Percentiles rank a stretch among this genome's conserved stretches.
Conservation (phyloP, 1,140 invertebrate species). For the Drosophila novamexicana region DNA sequence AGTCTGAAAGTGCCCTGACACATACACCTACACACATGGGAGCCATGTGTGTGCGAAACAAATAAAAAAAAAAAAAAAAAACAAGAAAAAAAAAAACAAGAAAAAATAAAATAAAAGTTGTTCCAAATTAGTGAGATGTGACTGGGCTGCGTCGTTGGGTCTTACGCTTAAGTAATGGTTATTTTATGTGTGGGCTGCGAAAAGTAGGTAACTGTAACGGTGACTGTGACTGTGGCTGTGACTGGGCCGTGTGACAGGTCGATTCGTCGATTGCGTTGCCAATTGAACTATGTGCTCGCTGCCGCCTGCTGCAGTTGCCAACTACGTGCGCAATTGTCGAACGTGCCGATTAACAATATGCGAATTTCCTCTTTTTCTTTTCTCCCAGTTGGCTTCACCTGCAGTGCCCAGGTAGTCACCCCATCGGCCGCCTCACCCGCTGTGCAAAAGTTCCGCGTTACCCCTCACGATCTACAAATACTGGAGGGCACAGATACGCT, state of each 20-base stretch:
- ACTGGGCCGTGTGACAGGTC: conserved; percentile 55
- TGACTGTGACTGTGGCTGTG: not conserved
- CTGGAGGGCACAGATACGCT: conserved; percentile 92
- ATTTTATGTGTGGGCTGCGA: conserved; percentile 78
- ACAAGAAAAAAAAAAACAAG: conserved; percentile 9
- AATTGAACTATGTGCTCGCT: conserved; percentile 65
- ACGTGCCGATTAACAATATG: conserved; percentile 76
- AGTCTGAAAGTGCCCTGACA: conserved; percentile 71
- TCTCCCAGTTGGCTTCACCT: conserved; percentile 40
- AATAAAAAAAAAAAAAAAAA: conserved; percentile 10
- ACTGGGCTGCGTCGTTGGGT: conserved; percentile 67
- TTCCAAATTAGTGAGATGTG: conserved; percentile 81
- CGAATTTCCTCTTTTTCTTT: conserved; percentile 44
- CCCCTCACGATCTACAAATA: conserved; percentile 91
- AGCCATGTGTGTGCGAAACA: conserved; percentile 46
- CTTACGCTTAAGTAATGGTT: conserved; percentile 80
- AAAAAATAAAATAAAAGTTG: conserved; percentile 68
- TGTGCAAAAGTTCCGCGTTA: conserved; percentile 91
- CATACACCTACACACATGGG: conserved; percentile 40
- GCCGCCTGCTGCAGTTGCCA: conserved; percentile 65
- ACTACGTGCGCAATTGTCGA: conserved; percentile 80
- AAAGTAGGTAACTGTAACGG: conserved; percentile 67
- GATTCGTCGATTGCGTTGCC: conserved; percentile 62
- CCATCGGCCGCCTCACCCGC: conserved; percentile 40
- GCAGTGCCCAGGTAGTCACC: conserved; percentile 22